Conservation (phyloP, 2,113 vertebrate species). For the Narcine bancroftii region DNA sequence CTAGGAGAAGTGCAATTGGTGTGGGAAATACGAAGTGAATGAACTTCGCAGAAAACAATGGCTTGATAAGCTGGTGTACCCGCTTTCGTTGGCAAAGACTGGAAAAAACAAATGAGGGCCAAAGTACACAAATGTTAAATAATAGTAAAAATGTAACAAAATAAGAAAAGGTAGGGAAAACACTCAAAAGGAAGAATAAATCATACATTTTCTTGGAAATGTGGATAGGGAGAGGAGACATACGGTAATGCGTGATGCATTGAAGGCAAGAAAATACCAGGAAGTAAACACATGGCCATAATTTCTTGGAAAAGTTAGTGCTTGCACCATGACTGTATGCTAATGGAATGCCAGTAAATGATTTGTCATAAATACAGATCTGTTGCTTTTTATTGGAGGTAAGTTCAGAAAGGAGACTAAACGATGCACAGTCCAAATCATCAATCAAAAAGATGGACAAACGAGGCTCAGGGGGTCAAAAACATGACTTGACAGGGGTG, state of each 20-base stretch:
- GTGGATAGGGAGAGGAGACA: neutral
- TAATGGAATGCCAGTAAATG: neutral
- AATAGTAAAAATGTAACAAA: neutral
- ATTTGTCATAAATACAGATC: too few species aligned
- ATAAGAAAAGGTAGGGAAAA: neutral
- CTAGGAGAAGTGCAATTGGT: too few species aligned
- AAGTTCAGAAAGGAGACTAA: neutral
- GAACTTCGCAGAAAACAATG: too few species aligned
- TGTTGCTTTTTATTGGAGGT: neutral
- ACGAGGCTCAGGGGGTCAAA: neutral
- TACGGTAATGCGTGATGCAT: neutral
- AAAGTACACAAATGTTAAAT: neutral
- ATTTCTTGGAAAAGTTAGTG: neutral
- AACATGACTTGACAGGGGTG: neutral
- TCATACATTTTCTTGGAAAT: neutral
- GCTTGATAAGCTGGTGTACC: too few species aligned
- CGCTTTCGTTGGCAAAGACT: neutral
- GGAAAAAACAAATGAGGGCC: neutral
- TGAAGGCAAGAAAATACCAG: neutral
- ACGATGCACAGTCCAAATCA: neutral
- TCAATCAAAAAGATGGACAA: neutral
- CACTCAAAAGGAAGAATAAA: neutral
- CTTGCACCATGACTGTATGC: neutral
- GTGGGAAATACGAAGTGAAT: too few species aligned
- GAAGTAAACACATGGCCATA: neutral